Base-by-base conservation (phyloP, 2,888 invertebrate species). In the Drosophila fulvimacula region DNA sequence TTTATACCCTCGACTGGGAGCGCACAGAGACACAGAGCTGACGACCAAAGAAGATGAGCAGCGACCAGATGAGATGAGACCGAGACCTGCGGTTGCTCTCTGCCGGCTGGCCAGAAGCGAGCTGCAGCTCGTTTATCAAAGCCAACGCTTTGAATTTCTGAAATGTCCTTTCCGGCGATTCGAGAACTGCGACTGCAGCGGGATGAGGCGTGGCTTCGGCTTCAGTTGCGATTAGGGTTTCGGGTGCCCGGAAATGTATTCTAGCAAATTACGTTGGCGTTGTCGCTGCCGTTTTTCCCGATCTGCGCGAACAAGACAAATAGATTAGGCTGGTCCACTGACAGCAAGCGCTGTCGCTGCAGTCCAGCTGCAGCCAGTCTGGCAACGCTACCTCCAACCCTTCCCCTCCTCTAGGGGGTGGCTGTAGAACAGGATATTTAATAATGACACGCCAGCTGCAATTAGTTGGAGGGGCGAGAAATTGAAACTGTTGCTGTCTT, bases 121-220 rank as follows among this genome's bases (percentile, higher is more conserved):
- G 44, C 59, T 62, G 59, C 59, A 69, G 76, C 85, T 83, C 83
- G 89, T 83, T 83, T 83, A 83, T 83, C 83, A 83, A 83, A 83
- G 88, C 85, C 85, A 76, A 66, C 83, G 89, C 88, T 83, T 87
- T 83, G 85, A 87, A 89, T 81, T 83, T 87, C 63, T 72, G 82
- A 81, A 83, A 87, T 89, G 89, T 87, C 88, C 71, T 84, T 89
- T 87, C 88, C 89, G 82, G 64, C 46, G 57, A 75, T 66, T 61
- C 57, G 52, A 38, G 63, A 49, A 51, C 32, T 58, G n/a, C 17
- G 49, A 19, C 44, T 39, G 39, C 39, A 39, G 44, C 41, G 21
- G 5, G 4, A 15, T 15, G 52, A 13, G 19, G 30, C 19, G 34
- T 15, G 10, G 21, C 17, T 15, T 9, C 2, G 48, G n/a, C 4